phyloP scores from a whole-genome alignment of 1,140 invertebrate genomes.

The Bactericera cockerelli region DNA sequence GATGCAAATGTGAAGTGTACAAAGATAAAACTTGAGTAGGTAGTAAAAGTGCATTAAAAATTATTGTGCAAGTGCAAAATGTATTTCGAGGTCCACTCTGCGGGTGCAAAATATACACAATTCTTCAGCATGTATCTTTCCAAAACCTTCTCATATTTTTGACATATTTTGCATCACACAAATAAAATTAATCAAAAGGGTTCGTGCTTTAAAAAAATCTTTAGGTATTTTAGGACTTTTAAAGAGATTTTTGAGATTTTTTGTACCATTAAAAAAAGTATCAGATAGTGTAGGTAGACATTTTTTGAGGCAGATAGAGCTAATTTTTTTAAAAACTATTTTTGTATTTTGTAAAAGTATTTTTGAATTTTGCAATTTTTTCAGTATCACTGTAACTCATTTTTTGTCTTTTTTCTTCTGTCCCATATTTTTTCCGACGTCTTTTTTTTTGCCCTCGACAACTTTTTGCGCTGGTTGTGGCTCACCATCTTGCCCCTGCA shows the following conservation, averaged over 20 bases:
- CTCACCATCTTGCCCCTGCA: background rate
- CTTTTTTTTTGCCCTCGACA: slow-evolving; percentile 10
- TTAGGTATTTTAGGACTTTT: background rate
- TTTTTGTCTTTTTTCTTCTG: slow-evolving; percentile 14
- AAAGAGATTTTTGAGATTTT: too few relatives aligned
- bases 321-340: slow-evolving; percentile 4
- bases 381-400: background rate
- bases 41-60: too few relatives aligned
- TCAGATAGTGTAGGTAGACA: too few relatives aligned
- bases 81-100: too few relatives aligned
- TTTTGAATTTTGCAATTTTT: background rate
- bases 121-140: background rate
- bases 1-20: too few relatives aligned
- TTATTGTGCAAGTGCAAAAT: too few relatives aligned
- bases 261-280: too few relatives aligned
- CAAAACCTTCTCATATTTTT: background rate
- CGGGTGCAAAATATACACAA: slow-evolving; percentile 4
- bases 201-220: slow-evolving; percentile 1
- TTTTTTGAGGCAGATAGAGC: background rate
- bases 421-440: slow-evolving; percentile 12
- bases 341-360: background rate
- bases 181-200: background rate
- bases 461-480: slow-evolving; percentile 7
- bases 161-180: background rate
- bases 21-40: too few relatives aligned